Evolutionary conservation across 2,888 invertebrate species (phyloP).

Genomic region (Heliconius sara): DNA sequence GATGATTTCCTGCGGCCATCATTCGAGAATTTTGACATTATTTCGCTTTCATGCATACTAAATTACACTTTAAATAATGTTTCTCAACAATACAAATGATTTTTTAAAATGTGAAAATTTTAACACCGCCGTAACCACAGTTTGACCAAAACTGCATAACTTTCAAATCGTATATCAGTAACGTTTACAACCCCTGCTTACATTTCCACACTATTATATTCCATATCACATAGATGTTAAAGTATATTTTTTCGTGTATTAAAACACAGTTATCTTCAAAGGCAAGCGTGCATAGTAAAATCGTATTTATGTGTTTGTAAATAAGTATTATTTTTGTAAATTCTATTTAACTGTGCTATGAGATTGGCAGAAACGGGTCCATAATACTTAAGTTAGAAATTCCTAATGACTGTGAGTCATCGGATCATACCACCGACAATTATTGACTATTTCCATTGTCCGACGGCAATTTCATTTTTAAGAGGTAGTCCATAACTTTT

Average conservation of each 20-base stretch:
- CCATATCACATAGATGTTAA: background rate
- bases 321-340: slow-evolving; percentile 18
- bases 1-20: background rate
- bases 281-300: background rate
- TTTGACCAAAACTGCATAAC: slow-evolving; percentile 15
- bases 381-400: slow-evolving; percentile 49
- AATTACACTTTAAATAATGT: background rate
- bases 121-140: slow-evolving; percentile 15
- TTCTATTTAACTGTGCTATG: slow-evolving; percentile 28
- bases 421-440: slow-evolving; percentile 32
- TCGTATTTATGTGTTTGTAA: background rate
- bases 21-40: background rate
- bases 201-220: background rate
- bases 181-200: slow-evolving; percentile 9
- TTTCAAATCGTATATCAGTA: slow-evolving; percentile 19
- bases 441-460: slow-evolving; percentile 40
- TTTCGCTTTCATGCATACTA: background rate
- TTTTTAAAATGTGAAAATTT: slow-evolving; percentile 23
- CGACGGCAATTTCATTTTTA: background rate
- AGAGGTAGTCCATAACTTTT: background rate
- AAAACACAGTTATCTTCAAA: slow-evolving; percentile 1
- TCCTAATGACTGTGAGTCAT: slow-evolving; percentile 50
- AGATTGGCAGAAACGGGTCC: slow-evolving; percentile 43
- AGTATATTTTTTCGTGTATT: background rate
- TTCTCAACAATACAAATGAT: slow-evolving; percentile 9